Base-by-base conservation (phyloP, 2,113 vertebrate species). In the Otolemur garnettii region DNA sequence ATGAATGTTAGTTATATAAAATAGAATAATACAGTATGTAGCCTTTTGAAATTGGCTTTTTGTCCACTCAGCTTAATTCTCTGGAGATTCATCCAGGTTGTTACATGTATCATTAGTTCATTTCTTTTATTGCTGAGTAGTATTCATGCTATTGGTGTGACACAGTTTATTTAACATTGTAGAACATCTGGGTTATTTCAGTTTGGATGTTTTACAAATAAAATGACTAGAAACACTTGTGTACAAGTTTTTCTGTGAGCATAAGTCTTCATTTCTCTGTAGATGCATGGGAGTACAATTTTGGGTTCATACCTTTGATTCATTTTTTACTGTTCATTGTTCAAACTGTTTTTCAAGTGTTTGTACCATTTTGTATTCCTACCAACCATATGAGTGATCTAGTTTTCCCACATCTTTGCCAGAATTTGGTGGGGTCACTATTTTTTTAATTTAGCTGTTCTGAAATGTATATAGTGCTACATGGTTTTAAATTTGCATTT, bases 401-500 rank as follows among this genome's bases (percentile, higher is more conserved):
- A 79, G 22, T 86, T 88, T 90, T n/a, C 75, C 62, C 4, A 33
- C 21, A 21, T 93, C 21, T 53, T 86, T 86, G 57, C 45, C 24
- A 35, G 60, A 26, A 69, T 77, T 95, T 87, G 35, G 7, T 83
- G 14, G 66, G 92, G 69, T 82, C 22, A 66, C 1, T 42, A 21
- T 82, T 68, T 91, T 91, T 84, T 81, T 60, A 68, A 66, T 85
- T 95, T 90, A 74, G 68, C 59, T 66, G 86, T 68, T 92, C 59
- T 91, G 57, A 12, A 87, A 42, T 74, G 10, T n/a, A 2, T 85
- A 4, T 45, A 50, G 28, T 53, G 14, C 11, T 80, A 9, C 42
- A 26, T 66, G 22, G 45, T 68, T 80, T 87, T 66, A 82, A 82
- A 92, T 57, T 59, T 62, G 9, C 19, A 45, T 82, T 92, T 64